Evolutionary conservation across 2,113 vertebrate genomes (phyloP).

Genomic region (Hyla sarda): DNA sequence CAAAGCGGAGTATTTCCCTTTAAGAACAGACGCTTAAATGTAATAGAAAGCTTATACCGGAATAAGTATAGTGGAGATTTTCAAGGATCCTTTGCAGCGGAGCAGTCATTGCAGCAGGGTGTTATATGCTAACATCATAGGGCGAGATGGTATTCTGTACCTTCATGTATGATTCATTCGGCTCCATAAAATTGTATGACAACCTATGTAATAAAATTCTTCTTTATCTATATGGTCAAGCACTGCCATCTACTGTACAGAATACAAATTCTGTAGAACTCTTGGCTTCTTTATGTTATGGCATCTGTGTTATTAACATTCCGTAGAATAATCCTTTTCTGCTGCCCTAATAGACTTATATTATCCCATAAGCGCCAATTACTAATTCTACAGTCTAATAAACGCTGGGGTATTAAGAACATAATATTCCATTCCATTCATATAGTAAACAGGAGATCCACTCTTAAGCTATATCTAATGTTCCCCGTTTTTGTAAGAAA

Average conservation of each 20-base stretch:
- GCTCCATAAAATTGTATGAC: slow-evolving; percentile 37
- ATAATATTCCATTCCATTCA: background rate
- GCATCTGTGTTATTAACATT: background rate
- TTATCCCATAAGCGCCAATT: background rate
- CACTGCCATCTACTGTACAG: slow-evolving; percentile 24
- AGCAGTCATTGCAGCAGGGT: background rate
- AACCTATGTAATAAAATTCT: slow-evolving; percentile 18
- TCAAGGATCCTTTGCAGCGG: background rate
- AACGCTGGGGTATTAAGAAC: background rate
- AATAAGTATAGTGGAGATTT: slow-evolving; percentile 20
- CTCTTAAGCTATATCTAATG: background rate
- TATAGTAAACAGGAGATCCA: background rate
- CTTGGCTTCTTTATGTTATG: background rate
- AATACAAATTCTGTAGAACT: background rate
- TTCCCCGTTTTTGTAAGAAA: background rate
- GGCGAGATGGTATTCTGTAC: slow-evolving; percentile 17
- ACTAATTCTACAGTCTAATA: background rate
- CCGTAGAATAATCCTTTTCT: background rate
- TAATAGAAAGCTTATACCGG: background rate
- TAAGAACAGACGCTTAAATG: background rate
- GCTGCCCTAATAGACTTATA: background rate
- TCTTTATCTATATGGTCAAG: background rate
- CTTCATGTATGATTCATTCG: slow-evolving; percentile 43
- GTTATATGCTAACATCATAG: slow-evolving; percentile 23
- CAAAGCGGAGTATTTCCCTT: background rate